Base-by-base conservation (phyloP, 1,140 invertebrate genomes). In the Caenorhabditis tropicalis region DNA sequence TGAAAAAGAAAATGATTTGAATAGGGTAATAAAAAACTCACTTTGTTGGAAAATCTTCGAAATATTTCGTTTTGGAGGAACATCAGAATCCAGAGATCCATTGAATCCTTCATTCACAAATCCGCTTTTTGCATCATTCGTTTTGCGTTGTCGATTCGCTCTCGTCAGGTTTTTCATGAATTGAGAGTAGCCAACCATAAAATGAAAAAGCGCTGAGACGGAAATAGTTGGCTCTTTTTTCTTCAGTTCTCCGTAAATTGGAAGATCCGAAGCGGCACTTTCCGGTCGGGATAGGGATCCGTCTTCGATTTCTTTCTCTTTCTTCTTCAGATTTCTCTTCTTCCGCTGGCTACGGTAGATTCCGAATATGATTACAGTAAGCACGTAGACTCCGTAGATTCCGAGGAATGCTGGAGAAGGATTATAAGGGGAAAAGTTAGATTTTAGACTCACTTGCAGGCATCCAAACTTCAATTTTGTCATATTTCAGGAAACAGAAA, bases 301-400 rank as follows among this genome's bases (percentile, higher is more conserved):
- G 6, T 74, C 65, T 3, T 24, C 33, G 3, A 4, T 19, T 27
- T 43, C n/a, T 46, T 43, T 16, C 21, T 12, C 51, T 15, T 81
- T 29, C 46, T 65, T 79, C 19, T 79, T 79, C 39, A 49, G n/a
- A 51, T 65, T 65, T 36, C 58, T 74, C 36, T 74, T 74, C 65
- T 74, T 74, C n/a, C 39, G 29, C 36, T 36, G 58, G 10, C 29
- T 74, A 74, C 65, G 65, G 36, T 74, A 74, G 9, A 74, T 74
- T 24, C 65, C 31, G n/a, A 74, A 74, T 19, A 53, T 82, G 27
- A 94, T 89, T 5, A 94, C 94, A 19, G 92, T 92, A 0, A 92
- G 7, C 39, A 94, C 94, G 88, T 94, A 94, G 0, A 93, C 19
- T 19, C 92, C 84, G 88, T 94, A 94, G 46, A 94, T 86, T n/a